Percentiles rank a stretch among this genome's conserved stretches.
Evolutionary conservation across 2,888 invertebrate species (phyloP).

Genomic region (Octodonta nipae): DNA sequence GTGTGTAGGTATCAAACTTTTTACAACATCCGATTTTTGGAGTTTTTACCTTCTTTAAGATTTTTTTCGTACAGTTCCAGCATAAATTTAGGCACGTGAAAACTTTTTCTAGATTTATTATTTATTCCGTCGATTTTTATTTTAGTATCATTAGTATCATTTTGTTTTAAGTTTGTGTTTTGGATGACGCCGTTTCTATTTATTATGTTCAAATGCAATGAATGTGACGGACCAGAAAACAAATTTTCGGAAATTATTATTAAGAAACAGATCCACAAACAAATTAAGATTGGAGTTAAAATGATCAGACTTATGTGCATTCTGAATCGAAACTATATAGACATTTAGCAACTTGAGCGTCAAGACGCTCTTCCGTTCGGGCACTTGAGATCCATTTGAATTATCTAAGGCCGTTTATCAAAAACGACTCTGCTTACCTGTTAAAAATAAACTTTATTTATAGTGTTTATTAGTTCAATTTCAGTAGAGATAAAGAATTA

Average conservation of each 20-base stretch:
- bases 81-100: conserved; percentile 34
- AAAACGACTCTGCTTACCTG: background rate
- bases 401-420: conserved; percentile 3
- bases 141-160: too few relatives aligned
- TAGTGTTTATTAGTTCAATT: too few relatives aligned
- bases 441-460: conserved; percentile 2
- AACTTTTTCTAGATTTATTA: background rate
- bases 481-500: too few relatives aligned
- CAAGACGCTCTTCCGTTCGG: conserved; percentile 22
- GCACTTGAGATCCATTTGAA: conserved; percentile 31
- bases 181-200: too few relatives aligned
- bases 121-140: too few relatives aligned
- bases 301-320: conserved; percentile 16
- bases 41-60: conserved; percentile 20
- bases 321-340: conserved; percentile 5
- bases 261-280: conserved; percentile 18
- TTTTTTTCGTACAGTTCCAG: conserved; percentile 32
- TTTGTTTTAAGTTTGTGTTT: too few relatives aligned
- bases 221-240: too few relatives aligned
- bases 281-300: conserved; percentile 16
- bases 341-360: conserved; percentile 16
- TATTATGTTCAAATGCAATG: too few relatives aligned
- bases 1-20: conserved; percentile 31
- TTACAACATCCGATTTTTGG: conserved; percentile 29
- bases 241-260: conserved; percentile 14